phyloP scores from a whole-genome alignment of 1,140 invertebrate species.

The Radopholus similis region DNA sequence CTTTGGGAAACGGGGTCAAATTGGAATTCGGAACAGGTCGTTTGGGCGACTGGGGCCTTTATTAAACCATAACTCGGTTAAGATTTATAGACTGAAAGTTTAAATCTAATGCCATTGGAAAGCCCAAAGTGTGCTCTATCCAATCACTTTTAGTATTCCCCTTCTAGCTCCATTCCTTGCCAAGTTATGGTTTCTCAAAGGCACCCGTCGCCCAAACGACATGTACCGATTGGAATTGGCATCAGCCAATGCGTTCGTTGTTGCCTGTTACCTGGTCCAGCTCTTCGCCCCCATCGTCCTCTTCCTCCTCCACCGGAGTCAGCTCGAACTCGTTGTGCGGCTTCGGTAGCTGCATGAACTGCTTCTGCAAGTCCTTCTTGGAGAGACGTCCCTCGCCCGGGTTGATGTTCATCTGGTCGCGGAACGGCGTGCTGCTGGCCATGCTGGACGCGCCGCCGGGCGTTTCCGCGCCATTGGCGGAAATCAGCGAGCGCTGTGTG shows the following conservation, averaged over 20 bases:
- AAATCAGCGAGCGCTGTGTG: constrained; percentile 17
- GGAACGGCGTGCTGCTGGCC: constrained; percentile 67
- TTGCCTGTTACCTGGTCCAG: not conserved
- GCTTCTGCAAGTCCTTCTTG: constrained; percentile 70
- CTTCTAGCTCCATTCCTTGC: no score
- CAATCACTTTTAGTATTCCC: no score
- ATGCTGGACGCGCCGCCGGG: constrained; percentile 20
- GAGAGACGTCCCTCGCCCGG: constrained; percentile 64
- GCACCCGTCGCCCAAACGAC: no score
- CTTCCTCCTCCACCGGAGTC: constrained; percentile 72
- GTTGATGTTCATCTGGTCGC: constrained; percentile 93
- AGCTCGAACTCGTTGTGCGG: constrained; percentile 98
- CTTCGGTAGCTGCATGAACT: constrained; percentile 74
- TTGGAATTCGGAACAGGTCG: no score
- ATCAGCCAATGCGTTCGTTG: no score
- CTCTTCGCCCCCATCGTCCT: constrained; percentile 54
- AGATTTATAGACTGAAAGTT: no score
- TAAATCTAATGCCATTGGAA: no score
- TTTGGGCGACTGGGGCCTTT: no score
- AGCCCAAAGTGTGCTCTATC: no score
- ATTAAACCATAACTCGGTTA: no score
- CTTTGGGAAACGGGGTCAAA: not conserved
- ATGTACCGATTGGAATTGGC: no score
- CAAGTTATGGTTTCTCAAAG: no score
- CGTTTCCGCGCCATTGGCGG: constrained; percentile 2